Conservation (phyloP, 1,140 invertebrate species). For the Capitella teleta region DNA sequence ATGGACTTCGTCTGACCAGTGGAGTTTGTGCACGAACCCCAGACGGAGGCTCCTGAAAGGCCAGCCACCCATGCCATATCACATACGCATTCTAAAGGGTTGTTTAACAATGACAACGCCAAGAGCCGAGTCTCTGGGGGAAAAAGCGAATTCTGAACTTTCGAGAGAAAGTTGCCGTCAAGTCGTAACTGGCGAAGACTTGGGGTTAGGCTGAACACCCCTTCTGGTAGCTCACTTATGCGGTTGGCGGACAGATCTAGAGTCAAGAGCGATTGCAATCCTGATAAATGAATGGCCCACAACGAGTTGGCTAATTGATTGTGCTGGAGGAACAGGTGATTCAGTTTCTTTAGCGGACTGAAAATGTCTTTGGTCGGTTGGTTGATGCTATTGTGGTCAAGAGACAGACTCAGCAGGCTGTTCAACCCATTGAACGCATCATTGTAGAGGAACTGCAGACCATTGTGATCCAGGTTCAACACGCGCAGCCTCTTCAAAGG, state of each 20-base stretch:
- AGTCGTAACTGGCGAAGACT: slow-evolving; percentile 7
- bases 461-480: slow-evolving; percentile 59
- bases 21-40: slow-evolving; percentile 12
- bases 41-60: neutral
- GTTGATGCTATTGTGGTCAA: slow-evolving; percentile 62
- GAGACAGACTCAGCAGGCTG: slow-evolving; percentile 51
- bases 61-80: neutral
- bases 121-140: slow-evolving; percentile 4
- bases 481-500: slow-evolving; percentile 54
- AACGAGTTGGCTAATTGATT: slow-evolving; percentile 50
- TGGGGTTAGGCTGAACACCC: neutral
- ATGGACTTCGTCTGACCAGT: too few species aligned
- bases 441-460: slow-evolving; percentile 56
- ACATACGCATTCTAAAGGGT: slow-evolving; percentile 10
- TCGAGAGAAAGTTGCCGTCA: slow-evolving; percentile 4
- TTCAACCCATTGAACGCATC: slow-evolving; percentile 59
- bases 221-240: slow-evolving; percentile 6
- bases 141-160: slow-evolving; percentile 1
- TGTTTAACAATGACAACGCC: slow-evolving; percentile 10
- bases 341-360: slow-evolving; percentile 51
- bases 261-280: too few species aligned
- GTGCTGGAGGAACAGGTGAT: slow-evolving; percentile 57
- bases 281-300: too few species aligned
- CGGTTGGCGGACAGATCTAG: slow-evolving; percentile 7
- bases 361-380: slow-evolving; percentile 62